Evolutionary conservation across 2,888 invertebrate species (phyloP), one percentile per base, ranked within the genome.

Genomic region (Thecocarcelia acutangulata): DNA sequence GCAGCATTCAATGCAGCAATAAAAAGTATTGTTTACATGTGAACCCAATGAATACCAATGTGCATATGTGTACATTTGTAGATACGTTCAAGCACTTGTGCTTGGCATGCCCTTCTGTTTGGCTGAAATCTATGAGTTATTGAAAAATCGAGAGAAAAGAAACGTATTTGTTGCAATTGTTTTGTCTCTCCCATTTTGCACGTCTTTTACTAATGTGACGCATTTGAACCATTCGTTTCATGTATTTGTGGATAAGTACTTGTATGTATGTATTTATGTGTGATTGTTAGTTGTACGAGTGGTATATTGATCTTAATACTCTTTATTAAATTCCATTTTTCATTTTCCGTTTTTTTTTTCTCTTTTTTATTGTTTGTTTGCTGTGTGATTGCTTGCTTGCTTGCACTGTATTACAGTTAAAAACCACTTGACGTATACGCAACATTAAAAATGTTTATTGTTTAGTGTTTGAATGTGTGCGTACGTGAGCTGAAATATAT

Each of bases 261-360:
- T n/a, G n/a, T n/a, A n/a, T 15, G 24, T 56, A 24, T 15, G 17
- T 48, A 19, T 52, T 42, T n/a, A 28, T 48, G 15, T 37, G 21
- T 11, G 19, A 17, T 12, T 64, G 44, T 37, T 54, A 37, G 37
- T 33, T 8, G 13, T 12, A n/a, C n/a, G n/a, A n/a, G n/a, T n/a
- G n/a, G 19, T 76, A 17, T 72, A 66, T 72, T 63, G 69, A 69
- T 77, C 63, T 63, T 64, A 70, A 76, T 52, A 52, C 24, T 33
- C 28, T 72, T 77, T 72, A 80, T 79, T 83, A 75, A 72, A 75
- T 79, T 58, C 33, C 9, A 33, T 78, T 54, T 74, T 52, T 17
- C n/a, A 48, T 13, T 56, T 15, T 63, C 33, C 9, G 8, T 78
- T 54, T 74, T 52, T 17, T 12, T 42, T 13, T 56, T 15, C 56